Evolutionary conservation across 2,797 vertebrate species (phyloP).

Genomic region (Gephyroberyx darwinii): DNA sequence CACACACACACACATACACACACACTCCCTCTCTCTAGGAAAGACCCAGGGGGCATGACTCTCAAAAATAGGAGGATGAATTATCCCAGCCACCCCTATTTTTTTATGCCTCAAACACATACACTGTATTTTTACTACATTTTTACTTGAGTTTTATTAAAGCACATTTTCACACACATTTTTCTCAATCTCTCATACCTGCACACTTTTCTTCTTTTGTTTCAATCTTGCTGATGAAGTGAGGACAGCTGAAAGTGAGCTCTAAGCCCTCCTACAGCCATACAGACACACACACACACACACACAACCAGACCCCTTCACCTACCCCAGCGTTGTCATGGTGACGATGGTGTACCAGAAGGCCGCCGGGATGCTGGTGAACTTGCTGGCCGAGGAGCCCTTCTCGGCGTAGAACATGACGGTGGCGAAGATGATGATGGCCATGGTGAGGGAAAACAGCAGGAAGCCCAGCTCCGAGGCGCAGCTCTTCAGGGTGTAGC

Average conservation of each 20-base stretch:
- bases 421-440: constrained; percentile 94
- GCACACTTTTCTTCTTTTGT: too few relatives aligned
- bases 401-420: constrained; percentile 96
- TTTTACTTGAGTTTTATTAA: too few relatives aligned
- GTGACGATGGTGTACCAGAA: constrained; percentile 99
- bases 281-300: not conserved
- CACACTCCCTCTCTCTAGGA: too few relatives aligned
- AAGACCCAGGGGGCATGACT: too few relatives aligned
- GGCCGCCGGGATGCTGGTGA: constrained; percentile 96
- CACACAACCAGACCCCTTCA: constrained; percentile 45
- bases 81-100: too few relatives aligned
- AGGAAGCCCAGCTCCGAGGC: constrained; percentile 92
- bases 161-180: too few relatives aligned
- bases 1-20: not conserved
- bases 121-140: too few relatives aligned
- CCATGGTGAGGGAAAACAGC: constrained; percentile 94
- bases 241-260: too few relatives aligned
- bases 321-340: constrained; percentile 98
- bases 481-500: constrained; percentile 92
- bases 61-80: too few relatives aligned
- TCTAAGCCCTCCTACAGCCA: not conserved
- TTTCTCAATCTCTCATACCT: too few relatives aligned
- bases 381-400: constrained; percentile 91
- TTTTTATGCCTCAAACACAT: too few relatives aligned
- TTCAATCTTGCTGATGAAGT: too few relatives aligned